Conservation (phyloP, 2,113 vertebrate species). For the Ophthalmolycus amberensis region DNA sequence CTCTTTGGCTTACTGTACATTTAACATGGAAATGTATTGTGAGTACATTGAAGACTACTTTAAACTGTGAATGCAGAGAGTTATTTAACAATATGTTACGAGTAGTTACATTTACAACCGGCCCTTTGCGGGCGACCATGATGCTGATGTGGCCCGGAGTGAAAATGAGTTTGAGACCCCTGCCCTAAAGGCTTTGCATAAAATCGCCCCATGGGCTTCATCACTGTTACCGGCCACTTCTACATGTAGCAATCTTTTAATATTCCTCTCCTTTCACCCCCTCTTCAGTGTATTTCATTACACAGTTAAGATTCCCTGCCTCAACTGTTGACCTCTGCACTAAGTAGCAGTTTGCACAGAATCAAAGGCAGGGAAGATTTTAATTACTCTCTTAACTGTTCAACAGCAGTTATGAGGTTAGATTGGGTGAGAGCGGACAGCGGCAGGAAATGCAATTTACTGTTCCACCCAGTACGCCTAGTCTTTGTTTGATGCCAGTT, state of each 20-base stretch:
- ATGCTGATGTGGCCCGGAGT: no score
- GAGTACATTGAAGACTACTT: no score
- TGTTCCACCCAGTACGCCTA: conserved; percentile 18
- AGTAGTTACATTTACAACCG: no score
- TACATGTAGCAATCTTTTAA: conserved; percentile 14
- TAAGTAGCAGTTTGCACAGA: conserved; percentile 52
- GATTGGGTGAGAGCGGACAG: conserved; percentile 24
- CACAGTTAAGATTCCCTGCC: conserved; percentile 59
- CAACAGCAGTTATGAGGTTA: conserved; percentile 46
- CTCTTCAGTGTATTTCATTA: conserved; percentile 58
- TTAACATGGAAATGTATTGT: no score
- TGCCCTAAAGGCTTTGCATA: not conserved
- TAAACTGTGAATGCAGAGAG: no score
- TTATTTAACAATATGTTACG: no score
- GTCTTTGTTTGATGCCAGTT: conserved; percentile 57
- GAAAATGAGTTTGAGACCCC: no score
- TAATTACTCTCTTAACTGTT: conserved; percentile 60
- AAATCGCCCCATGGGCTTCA: not conserved
- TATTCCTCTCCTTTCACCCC: conserved; percentile 13
- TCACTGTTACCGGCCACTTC: not conserved
- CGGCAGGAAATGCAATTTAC: conserved; percentile 52
- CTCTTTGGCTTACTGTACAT: no score
- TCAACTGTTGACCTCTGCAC: conserved; percentile 66
- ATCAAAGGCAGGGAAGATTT: conserved; percentile 70
- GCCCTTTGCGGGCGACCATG: no score